Conservation (phyloP, 2,113 vertebrate genomes). For the Pionites leucogaster region DNA sequence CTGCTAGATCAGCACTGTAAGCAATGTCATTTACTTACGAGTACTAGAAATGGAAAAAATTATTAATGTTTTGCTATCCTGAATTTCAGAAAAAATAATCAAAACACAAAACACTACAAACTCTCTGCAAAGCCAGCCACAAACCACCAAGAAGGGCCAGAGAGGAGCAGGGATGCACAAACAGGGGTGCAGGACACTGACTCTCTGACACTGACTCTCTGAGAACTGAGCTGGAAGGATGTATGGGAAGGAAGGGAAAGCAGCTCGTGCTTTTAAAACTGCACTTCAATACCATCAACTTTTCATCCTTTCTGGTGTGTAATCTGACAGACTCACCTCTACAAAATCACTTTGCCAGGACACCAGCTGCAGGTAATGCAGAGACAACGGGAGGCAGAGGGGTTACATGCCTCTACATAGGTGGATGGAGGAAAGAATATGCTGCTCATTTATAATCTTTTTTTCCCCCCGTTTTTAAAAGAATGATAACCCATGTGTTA, state of each 20-base stretch:
- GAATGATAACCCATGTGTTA: background rate
- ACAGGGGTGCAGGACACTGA: background rate
- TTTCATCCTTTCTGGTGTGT: background rate
- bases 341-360: background rate
- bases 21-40: background rate
- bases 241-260: background rate
- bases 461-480: background rate
- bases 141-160: background rate
- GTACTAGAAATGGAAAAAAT: background rate
- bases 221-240: background rate
- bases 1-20: background rate
- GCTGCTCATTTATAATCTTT: accelerated
- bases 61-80: background rate
- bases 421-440: background rate
- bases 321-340: background rate
- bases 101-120: background rate
- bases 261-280: background rate
- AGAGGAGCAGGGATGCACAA: background rate
- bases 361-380: background rate
- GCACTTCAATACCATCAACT: background rate
- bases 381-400: background rate
- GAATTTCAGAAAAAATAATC: background rate
- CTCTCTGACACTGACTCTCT: background rate
- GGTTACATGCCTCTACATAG: background rate
- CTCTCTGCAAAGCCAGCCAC: background rate